A percentile compares a stretch with the other conserved stretches of the same genome.
Conservation (phyloP, 2,888 invertebrate genomes). For the Catocala nupta region DNA sequence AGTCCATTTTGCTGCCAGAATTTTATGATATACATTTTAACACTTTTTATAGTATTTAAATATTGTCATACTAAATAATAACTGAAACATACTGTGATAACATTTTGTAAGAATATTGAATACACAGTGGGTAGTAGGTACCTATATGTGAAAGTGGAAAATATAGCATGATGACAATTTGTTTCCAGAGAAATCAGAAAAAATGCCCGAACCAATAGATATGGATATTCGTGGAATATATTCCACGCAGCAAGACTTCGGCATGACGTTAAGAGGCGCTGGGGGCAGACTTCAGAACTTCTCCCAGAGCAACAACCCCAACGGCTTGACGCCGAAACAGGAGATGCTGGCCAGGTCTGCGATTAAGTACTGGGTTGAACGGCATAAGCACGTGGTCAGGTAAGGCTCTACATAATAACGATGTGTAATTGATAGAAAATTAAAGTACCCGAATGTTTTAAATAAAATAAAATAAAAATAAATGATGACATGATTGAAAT, state of each 20-base stretch:
- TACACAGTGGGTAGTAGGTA: too few relatives aligned
- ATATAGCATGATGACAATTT: background rate
- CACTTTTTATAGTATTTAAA: too few relatives aligned
- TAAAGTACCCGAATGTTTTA: too few relatives aligned
- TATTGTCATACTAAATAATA: too few relatives aligned
- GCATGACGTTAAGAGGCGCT: slow-evolving; percentile 90
- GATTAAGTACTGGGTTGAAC: slow-evolving; percentile 96
- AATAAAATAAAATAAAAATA: too few relatives aligned
- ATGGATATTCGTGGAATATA: slow-evolving; percentile 92
- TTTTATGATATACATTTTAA: too few relatives aligned
- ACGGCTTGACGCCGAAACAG: slow-evolving; percentile 93
- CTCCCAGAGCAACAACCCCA: slow-evolving; percentile 87
- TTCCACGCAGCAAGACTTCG: slow-evolving; percentile 92
- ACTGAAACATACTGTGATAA: too few relatives aligned
- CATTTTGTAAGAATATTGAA: too few relatives aligned
- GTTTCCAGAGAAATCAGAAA: slow-evolving; percentile 75
- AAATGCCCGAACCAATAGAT: slow-evolving; percentile 85
- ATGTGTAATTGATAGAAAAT: too few relatives aligned
- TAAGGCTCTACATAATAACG: slow-evolving; percentile 58
- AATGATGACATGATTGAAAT: too few relatives aligned
- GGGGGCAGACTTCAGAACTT: slow-evolving; percentile 90
- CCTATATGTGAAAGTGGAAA: too few relatives aligned
- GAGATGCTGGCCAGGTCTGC: slow-evolving; percentile 94
- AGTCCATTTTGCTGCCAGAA: too few relatives aligned
- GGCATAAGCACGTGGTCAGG: slow-evolving; percentile 96